Conservation (phyloP, 2,113 vertebrate species). For the Varanus salvator region DNA sequence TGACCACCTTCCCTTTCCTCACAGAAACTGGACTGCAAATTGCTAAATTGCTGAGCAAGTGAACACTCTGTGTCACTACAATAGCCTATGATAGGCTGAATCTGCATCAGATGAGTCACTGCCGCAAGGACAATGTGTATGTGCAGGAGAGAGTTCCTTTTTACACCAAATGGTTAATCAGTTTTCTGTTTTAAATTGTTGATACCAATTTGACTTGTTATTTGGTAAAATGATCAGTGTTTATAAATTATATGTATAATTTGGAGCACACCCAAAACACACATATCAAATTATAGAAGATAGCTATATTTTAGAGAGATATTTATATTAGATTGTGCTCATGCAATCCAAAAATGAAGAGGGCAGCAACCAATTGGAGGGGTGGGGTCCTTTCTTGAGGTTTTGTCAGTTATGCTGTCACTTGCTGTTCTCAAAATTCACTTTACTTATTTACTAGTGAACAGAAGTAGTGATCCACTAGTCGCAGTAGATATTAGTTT, state of each 20-base stretch:
- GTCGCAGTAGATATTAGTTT: too few relatives aligned
- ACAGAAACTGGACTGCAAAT: background rate
- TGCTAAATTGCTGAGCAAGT: background rate
- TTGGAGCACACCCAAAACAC: background rate
- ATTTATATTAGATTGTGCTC: background rate
- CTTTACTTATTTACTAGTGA: background rate
- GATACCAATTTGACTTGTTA: background rate
- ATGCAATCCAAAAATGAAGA: background rate
- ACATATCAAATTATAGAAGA: background rate
- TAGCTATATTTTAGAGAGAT: background rate
- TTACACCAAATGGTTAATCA: background rate
- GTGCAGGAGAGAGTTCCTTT: background rate
- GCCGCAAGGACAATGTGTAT: background rate
- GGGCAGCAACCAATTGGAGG: background rate
- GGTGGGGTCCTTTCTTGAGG: background rate
- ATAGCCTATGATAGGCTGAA: background rate
- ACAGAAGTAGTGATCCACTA: too few relatives aligned
- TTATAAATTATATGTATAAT: background rate
- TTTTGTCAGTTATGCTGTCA: background rate
- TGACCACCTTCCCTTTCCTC: background rate
- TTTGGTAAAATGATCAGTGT: background rate
- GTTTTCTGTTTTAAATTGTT: background rate
- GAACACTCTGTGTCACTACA: background rate
- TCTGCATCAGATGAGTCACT: background rate
- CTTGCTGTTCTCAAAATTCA: background rate